These are phyloP conservation scores for Cygnus atratus DNA, from an alignment of 2,113 vertebrate genomes.

Conservation along the genomic window DNA sequence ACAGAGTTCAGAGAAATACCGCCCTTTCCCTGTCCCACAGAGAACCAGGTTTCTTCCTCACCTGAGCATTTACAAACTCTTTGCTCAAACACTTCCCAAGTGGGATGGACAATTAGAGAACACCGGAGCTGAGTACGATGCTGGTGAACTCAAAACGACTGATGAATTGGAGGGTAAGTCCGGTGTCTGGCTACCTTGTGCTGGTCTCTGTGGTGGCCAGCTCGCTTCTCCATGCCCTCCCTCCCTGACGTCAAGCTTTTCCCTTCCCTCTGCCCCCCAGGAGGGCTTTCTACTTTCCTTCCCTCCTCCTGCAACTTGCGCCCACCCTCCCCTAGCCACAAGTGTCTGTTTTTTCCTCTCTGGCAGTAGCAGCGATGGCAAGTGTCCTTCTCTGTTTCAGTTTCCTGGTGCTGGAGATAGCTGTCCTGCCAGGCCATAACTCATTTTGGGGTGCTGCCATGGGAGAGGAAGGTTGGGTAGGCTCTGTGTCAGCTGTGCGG, in stretches of 20 bases:
- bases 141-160: background rate
- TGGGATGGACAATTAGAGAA: background rate
- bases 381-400: background rate
- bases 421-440: background rate
- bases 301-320: background rate
- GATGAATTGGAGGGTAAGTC: background rate
- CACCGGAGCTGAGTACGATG: background rate
- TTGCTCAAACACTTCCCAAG: background rate
- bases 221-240: background rate
- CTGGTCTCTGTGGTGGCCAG: background rate
- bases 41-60: background rate
- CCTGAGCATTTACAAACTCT: background rate
- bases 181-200: background rate
- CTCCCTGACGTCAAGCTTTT: background rate
- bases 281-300: background rate
- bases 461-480: background rate
- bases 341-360: background rate
- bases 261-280: background rate
- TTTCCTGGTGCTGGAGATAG: background rate
- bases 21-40: background rate
- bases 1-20: background rate
- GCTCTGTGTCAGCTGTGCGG: background rate
- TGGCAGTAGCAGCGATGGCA: rapidly evolving
- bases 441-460: background rate
- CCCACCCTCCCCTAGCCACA: background rate